Percentiles rank a stretch among this genome's conserved stretches.
Evolutionary conservation across 2,888 invertebrate species (phyloP).

Genomic region (Lycophotia porphyrea): DNA sequence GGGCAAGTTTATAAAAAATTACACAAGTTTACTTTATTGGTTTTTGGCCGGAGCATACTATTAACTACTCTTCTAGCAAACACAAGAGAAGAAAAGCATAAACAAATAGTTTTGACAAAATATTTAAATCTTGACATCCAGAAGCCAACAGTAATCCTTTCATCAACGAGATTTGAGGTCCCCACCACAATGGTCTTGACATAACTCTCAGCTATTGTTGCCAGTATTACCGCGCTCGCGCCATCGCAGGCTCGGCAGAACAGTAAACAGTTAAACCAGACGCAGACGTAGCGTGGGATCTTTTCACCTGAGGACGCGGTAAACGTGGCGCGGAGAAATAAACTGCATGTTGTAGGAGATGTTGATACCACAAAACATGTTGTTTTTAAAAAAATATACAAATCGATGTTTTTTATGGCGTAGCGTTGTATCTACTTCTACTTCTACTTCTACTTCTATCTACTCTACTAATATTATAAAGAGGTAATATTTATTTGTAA

Average conservation of each 20-base stretch:
- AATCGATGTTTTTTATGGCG: too few relatives aligned
- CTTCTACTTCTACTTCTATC: too few relatives aligned
- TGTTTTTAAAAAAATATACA: too few relatives aligned
- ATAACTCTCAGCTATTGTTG: slow-evolving; percentile 56
- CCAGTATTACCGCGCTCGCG: slow-evolving; percentile 45
- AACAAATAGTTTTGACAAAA: neutral
- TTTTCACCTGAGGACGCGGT: slow-evolving; percentile 87
- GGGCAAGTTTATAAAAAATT: too few relatives aligned
- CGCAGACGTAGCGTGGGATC: slow-evolving; percentile 87
- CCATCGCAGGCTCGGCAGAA: slow-evolving; percentile 62
- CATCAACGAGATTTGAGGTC: slow-evolving; percentile 42
- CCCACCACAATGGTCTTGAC: slow-evolving; percentile 41
- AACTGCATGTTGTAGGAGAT: slow-evolving; percentile 69
- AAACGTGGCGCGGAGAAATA: slow-evolving; percentile 72
- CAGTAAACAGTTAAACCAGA: slow-evolving; percentile 80
- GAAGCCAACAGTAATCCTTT: slow-evolving; percentile 30
- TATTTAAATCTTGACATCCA: neutral
- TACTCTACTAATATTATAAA: too few relatives aligned
- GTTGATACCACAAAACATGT: slow-evolving; percentile 46
- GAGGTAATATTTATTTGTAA: too few relatives aligned
- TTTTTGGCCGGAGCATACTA: too few relatives aligned
- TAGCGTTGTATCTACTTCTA: too few relatives aligned
- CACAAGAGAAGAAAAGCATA: neutral
- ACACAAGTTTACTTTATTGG: too few relatives aligned
- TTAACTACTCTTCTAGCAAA: neutral